These are phyloP conservation scores for Pseudochirops corinnae DNA, from an alignment of 2,797 vertebrate species.

Conservation along the genomic window DNA sequence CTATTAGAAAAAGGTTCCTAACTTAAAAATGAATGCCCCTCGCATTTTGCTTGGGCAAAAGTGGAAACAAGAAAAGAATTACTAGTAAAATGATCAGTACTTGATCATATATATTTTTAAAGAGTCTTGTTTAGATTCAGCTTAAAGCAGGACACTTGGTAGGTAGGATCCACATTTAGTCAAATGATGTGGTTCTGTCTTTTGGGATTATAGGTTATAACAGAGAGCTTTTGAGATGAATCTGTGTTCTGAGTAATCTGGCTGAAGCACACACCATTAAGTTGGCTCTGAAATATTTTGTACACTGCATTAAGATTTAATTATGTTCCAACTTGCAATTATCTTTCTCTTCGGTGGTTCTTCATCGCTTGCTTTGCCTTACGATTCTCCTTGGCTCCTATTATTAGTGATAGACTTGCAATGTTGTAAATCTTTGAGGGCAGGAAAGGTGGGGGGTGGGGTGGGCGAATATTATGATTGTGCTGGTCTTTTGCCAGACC, in stretches of 20 bases:
- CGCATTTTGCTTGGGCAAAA: slow-evolving; percentile 45
- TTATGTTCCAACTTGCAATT: slow-evolving; percentile 72
- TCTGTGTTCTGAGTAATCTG: not conserved
- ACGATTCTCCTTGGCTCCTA: slow-evolving; percentile 63
- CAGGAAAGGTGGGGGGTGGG: slow-evolving; percentile 16
- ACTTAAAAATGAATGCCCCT: slow-evolving; percentile 57
- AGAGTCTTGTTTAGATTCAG: slow-evolving; percentile 53
- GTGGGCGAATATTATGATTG: slow-evolving; percentile 46
- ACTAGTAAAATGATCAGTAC: slow-evolving; percentile 41
- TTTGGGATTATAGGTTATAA: slow-evolving; percentile 18
- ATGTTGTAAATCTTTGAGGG: slow-evolving; percentile 70
- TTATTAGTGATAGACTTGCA: slow-evolving; percentile 66
- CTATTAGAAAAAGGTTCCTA: slow-evolving; percentile 67
- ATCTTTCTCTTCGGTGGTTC: slow-evolving; percentile 58
- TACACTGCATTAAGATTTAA: slow-evolving; percentile 66
- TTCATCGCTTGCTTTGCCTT: slow-evolving; percentile 66
- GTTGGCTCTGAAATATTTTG: slow-evolving; percentile 59
- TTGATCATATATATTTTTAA: slow-evolving; percentile 54
- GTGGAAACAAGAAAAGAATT: slow-evolving; percentile 54
- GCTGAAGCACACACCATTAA: not conserved
- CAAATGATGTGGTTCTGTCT: slow-evolving; percentile 5
- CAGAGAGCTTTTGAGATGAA: slow-evolving; percentile 9
- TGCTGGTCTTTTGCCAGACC: slow-evolving; percentile 59
- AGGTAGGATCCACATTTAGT: not conserved
- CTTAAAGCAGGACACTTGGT: slow-evolving; percentile 25